Evolutionary conservation across 2,888 invertebrate species (phyloP), one percentile per base, ranked within the genome.

Genomic region (Coleophora flavipennella): DNA sequence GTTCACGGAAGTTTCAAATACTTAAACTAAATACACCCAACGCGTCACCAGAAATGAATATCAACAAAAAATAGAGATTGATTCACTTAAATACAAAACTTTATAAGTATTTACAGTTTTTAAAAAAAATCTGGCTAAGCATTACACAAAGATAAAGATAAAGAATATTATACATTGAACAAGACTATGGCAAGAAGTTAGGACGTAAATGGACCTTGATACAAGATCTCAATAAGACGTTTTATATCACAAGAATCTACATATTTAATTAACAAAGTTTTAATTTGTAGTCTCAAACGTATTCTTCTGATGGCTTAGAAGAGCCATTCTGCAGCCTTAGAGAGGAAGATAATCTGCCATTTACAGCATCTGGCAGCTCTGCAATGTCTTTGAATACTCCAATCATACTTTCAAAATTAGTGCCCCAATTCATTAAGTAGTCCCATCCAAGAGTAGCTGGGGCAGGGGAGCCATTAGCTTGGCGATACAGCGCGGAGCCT

Each of bases 301-400:
- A 95, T 75, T 95, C 95, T 80, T 95, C 95, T 40, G 94, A 94
- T 41, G 94, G 93, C 76, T 95, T 94, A 51, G 92, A 91, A 50
- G 92, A 92, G 68, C 90, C 92, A 51, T 89, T 86, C 47, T 92
- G 92, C 67, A 94, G 86, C 67, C 94, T 87, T 46, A 94, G 78
- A 13, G 92, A 91, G 47, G 90, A 88, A 49, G 92, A 88, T 61
- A 92, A 89, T 54, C 93, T 85, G 45, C 90, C 90, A 53, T 90
- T 90, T 13, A 91, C 90, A 35, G 91, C 87, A 67, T 97, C 96
- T 3, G 97, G 97, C 54, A 97, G 80, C 77, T 96, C 95, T 34
- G 96, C 97, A 59, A 97, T 97, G 77, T 97, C 97, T 81, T 95
- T 96, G 65, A 97, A 97, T 36, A 97, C 97, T 20, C 97, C 96